Base-by-base conservation (phyloP, 2,888 invertebrate species). In the Zygothrica quintamaculata region DNA sequence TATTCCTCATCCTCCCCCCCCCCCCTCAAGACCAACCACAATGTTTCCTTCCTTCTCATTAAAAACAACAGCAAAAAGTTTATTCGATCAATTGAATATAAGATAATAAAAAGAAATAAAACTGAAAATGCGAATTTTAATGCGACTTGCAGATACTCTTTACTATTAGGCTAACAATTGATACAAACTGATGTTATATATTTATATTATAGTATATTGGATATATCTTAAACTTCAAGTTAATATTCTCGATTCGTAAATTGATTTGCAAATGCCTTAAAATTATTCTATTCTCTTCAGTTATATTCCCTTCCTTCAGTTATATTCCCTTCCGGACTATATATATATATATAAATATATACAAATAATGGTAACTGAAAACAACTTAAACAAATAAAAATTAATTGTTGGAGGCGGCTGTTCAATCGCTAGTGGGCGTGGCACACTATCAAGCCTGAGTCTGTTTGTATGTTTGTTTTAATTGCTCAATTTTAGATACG, bases 71-170 rank as follows among this genome's bases (percentile, higher is more conserved):
- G 11, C 13, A 31, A 55, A 55, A 61, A 58, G 53, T 42, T 33
- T 65, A 68, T 59, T 59, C 18, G 56, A 48, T 55, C 69, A 69
- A 69, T 69, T 69, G 57, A 65, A 50, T 37, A 50, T 7, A 33
- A 65, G 34, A 66, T 37, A 25, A 53, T 4, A 3, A 40, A 51
- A 47, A 42, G 43, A 37, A 7, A 37, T 7, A 43, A 13, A 52
- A 46, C n/a, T 44, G 18, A 36, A 44, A 13, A 39, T 29, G 44
- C 31, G 65, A 65, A 31, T 26, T 26, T 6, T 6, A 26, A 26
- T 6, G 26, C n/a, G n/a, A n/a, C n/a, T n/a, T n/a, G n/a, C n/a
- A n/a, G 18, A 22, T 22, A 3, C 18, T 3, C 18, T 22, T 5
- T 2, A 22, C 18, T 5, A 22, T 3, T 22, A 22, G 18, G n/a